These are phyloP conservation scores for Drosophila obscura DNA, from an alignment of 1,140 invertebrate species.

Conservation along the genomic window DNA sequence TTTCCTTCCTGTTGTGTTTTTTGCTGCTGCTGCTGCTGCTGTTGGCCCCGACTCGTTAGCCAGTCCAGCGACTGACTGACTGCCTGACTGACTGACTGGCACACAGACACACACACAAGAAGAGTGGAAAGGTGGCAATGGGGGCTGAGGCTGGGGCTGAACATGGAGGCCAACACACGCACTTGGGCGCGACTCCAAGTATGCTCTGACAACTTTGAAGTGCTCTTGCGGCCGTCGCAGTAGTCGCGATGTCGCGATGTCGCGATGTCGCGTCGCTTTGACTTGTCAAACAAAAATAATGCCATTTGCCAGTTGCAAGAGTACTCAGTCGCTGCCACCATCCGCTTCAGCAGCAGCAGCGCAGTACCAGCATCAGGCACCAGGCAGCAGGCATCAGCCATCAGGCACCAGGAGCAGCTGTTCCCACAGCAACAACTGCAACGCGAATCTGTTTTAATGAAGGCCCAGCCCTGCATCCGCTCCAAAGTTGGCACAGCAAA, in stretches of 20 bases:
- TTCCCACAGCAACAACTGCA: constrained; percentile 27
- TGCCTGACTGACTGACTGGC: constrained; percentile 17
- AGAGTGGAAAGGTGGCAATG: background rate
- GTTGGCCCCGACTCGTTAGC: constrained; percentile 45
- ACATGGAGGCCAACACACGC: constrained; percentile 40
- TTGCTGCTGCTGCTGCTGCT: constrained; percentile 30
- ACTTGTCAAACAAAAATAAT: constrained; percentile 76
- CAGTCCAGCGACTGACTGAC: constrained; percentile 34
- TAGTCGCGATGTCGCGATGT: constrained; percentile 45
- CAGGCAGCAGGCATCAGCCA: constrained; percentile 1
- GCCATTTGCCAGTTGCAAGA: constrained; percentile 67
- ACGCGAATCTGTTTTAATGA: constrained; percentile 58
- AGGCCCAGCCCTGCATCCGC: constrained; percentile 16
- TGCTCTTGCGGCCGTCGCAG: constrained; percentile 53
- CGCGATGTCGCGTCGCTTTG: constrained; percentile 59
- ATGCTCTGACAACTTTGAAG: constrained; percentile 76
- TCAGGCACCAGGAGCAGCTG: background rate
- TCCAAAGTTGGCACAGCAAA: constrained; percentile 40
- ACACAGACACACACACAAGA: constrained; percentile 9
- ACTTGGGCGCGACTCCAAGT: constrained; percentile 70
- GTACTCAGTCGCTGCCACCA: constrained; percentile 30
- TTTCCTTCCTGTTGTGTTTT: constrained; percentile 7
- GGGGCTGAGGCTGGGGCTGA: no score
- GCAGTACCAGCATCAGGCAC: background rate
- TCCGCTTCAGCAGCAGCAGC: constrained; percentile 6